Conservation (phyloP, 2,888 invertebrate species). For the Anoplius nigerrimus region DNA sequence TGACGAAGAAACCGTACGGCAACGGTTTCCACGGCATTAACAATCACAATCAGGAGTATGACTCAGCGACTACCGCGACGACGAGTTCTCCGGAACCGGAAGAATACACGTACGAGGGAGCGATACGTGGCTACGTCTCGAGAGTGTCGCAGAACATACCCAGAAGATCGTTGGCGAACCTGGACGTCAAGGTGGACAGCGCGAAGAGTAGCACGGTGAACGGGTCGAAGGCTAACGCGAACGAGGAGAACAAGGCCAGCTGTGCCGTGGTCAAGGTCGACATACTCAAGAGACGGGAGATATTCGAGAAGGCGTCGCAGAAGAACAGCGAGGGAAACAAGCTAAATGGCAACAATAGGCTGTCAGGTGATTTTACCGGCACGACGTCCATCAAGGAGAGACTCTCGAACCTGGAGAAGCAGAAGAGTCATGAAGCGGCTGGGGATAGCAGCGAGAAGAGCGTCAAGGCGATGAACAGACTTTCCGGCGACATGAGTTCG, state of each 20-base stretch:
- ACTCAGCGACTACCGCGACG: slow-evolving; percentile 82
- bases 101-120: slow-evolving; percentile 91
- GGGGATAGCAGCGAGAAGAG: slow-evolving; percentile 64
- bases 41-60: slow-evolving; percentile 77
- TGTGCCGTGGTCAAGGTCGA: slow-evolving; percentile 83
- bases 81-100: slow-evolving; percentile 83
- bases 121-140: slow-evolving; percentile 90
- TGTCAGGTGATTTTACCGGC: slow-evolving; percentile 80
- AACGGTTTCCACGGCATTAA: slow-evolving; percentile 70
- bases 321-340: slow-evolving; percentile 52
- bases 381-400: slow-evolving; percentile 85
- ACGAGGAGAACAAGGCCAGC: slow-evolving; percentile 76
- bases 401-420: slow-evolving; percentile 82
- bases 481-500: slow-evolving; percentile 80
- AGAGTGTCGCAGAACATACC: slow-evolving; percentile 77
- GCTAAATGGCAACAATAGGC: slow-evolving; percentile 65
- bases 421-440: slow-evolving; percentile 76
- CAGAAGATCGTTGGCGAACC: slow-evolving; percentile 67
- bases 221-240: slow-evolving; percentile 74
- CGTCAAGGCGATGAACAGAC: slow-evolving; percentile 69
- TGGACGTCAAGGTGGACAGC: slow-evolving; percentile 62
- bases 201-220: slow-evolving; percentile 70
- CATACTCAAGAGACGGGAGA: slow-evolving; percentile 87
- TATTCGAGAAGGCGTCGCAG: slow-evolving; percentile 83
- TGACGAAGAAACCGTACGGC: slow-evolving; percentile 63